These are phyloP conservation scores for Hydropsyche betteni DNA, from an alignment of 2,888 invertebrate genomes.

Conservation along the genomic window DNA sequence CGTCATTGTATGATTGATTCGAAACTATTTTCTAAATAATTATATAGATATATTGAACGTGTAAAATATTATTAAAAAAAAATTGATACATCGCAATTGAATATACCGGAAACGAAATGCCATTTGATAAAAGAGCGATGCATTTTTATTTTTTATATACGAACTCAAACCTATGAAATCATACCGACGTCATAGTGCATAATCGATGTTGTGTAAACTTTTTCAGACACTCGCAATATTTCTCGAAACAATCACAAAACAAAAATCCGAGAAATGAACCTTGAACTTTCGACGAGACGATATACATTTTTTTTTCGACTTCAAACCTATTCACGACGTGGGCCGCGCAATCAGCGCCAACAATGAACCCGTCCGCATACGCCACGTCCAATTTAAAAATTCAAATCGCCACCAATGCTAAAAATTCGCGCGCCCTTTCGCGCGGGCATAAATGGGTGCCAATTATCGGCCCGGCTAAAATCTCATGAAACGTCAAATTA, in stretches of 20 bases:
- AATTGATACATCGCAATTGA: too few species aligned
- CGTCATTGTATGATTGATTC: too few species aligned
- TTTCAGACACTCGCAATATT: background rate
- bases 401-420: background rate
- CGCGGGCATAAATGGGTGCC: too few species aligned
- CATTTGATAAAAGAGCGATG: background rate
- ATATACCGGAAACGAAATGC: background rate
- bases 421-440: conserved; percentile 8
- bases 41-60: too few species aligned
- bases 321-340: conserved; percentile 9
- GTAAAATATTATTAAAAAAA: too few species aligned
- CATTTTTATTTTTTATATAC: background rate
- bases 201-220: background rate
- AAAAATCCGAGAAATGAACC: background rate
- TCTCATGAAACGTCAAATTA: too few species aligned
- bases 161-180: conserved; percentile 2
- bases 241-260: background rate
- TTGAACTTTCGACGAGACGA: conserved; percentile 11
- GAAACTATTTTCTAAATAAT: too few species aligned
- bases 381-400: background rate
- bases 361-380: conserved; percentile 6
- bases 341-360: background rate
- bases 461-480: too few species aligned
- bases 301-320: background rate
- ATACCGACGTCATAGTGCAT: conserved; percentile 1